Evolutionary conservation across 2,113 vertebrate genomes (phyloP), one percentile per base, ranked within the genome.

Genomic region (Ammospiza caudacuta): DNA sequence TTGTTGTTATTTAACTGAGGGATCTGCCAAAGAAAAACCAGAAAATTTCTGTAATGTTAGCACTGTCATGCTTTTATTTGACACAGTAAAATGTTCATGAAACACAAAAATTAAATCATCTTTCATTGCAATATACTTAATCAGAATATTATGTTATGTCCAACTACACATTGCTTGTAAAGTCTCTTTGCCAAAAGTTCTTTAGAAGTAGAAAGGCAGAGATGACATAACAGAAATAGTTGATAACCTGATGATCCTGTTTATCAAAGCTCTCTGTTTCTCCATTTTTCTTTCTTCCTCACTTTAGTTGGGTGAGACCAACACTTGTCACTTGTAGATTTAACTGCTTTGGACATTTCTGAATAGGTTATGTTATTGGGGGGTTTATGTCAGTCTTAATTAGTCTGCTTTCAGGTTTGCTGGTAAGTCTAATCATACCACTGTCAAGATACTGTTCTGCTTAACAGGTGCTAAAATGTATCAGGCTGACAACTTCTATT

Each of bases 261-360:
- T 84, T 82, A 63, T 89, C 57, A 47, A 37, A 81, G 52, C 19
- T 46, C 39, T 90, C n/a, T 64, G 28, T 68, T 90, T 63, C 46
- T 80, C 17, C 16, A 5, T 16, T 66, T 86, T 81, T 41, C 41
- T 51, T 20, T 62, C n/a, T 63, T 90, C 19, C 6, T 83, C 9
- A 64, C 35, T 62, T 74, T 29, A 90, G 41, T 0, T 86, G 33
- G 27, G 24, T 90, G 49, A 82, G 94, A 83, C 17, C 57, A 91
- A 72, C 57, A 69, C 49, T 76, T 90, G 55, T 68, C 79, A 81
- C 41, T 75, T 85, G 54, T 63, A 54, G 54, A 92, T 79, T 84
- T 91, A 90, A 94, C 44, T 87, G 23, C 76, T 90, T 79, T 91
- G 68, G 72, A 96, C 12, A 6, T 81, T 69, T 94, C 67, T 78